phyloP scores from a whole-genome alignment of 2,888 invertebrate species.

The Melanchra persicariae region DNA sequence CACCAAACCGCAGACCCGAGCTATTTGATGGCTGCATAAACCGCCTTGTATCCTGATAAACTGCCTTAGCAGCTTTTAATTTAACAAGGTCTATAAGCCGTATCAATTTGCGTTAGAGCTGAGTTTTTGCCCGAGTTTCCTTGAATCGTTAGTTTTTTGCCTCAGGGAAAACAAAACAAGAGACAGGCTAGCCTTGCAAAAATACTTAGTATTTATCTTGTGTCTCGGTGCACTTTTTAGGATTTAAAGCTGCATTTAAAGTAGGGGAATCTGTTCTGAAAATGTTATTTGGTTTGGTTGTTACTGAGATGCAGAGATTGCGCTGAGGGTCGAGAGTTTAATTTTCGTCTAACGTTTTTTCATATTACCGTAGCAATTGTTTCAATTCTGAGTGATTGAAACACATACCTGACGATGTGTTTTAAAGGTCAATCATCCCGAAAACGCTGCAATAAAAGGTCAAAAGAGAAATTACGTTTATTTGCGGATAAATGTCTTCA shows the following conservation, averaged over 20 bases:
- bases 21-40: not conserved
- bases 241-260: slow-evolving; percentile 2
- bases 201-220: slow-evolving; percentile 43
- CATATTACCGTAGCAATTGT: too few species aligned
- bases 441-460: too few species aligned
- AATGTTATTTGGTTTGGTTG: not conserved
- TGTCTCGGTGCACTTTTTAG: slow-evolving; percentile 7
- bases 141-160: slow-evolving; percentile 39
- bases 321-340: not conserved
- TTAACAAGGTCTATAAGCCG: slow-evolving; percentile 59
- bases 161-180: slow-evolving; percentile 36
- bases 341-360: not conserved
- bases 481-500: too few species aligned
- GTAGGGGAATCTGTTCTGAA: not conserved
- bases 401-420: too few species aligned
- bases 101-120: slow-evolving; percentile 57
- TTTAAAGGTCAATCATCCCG: too few species aligned
- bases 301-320: not conserved
- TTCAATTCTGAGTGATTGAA: too few species aligned
- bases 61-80: slow-evolving; percentile 47
- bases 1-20: too few species aligned
- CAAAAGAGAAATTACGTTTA: too few species aligned
- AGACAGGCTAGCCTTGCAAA: slow-evolving; percentile 27
- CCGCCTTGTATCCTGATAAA: slow-evolving; percentile 40
- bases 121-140: slow-evolving; percentile 48